These are phyloP conservation scores for Hycleus cichorii DNA, from an alignment of 1,140 invertebrate genomes.

Conservation along the genomic window DNA sequence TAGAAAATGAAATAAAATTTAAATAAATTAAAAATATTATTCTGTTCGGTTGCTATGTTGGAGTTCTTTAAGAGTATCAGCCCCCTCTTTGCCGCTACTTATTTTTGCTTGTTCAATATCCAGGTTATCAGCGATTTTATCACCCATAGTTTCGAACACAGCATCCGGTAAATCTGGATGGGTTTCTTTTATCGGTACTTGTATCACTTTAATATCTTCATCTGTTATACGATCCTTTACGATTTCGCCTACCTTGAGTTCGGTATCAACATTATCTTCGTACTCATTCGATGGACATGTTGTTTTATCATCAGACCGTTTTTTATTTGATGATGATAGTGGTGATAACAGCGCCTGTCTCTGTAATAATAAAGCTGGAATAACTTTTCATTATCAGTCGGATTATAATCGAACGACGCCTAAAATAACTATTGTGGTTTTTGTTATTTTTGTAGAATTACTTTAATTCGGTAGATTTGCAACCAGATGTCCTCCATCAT, in stretches of 20 bases:
- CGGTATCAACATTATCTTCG: not conserved
- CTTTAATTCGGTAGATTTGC: constrained; percentile 18
- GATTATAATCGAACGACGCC: not conserved
- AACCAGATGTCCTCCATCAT: constrained; percentile 28
- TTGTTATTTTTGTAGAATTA: not conserved
- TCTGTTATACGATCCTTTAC: constrained; percentile 37
- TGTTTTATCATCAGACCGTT: not conserved
- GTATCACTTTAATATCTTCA: constrained; percentile 35
- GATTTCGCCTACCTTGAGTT: constrained; percentile 36
- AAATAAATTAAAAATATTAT: no score
- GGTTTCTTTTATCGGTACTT: constrained; percentile 38
- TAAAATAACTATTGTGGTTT: not conserved
- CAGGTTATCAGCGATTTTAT: constrained; percentile 35
- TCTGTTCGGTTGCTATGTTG: not conserved
- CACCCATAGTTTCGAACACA: constrained; percentile 41
- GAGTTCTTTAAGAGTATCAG: constrained; percentile 22
- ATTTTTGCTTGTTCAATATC: constrained; percentile 37
- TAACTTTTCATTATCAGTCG: no score
- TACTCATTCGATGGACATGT: not conserved
- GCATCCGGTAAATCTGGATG: constrained; percentile 42
- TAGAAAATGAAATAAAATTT: no score
- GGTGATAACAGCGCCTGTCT: not conserved
- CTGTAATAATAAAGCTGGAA: not conserved
- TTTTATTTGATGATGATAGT: not conserved
- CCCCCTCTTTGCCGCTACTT: constrained; percentile 35